Conservation (phyloP, 2,797 vertebrate genomes). For the Micrastur ruficollis region DNA sequence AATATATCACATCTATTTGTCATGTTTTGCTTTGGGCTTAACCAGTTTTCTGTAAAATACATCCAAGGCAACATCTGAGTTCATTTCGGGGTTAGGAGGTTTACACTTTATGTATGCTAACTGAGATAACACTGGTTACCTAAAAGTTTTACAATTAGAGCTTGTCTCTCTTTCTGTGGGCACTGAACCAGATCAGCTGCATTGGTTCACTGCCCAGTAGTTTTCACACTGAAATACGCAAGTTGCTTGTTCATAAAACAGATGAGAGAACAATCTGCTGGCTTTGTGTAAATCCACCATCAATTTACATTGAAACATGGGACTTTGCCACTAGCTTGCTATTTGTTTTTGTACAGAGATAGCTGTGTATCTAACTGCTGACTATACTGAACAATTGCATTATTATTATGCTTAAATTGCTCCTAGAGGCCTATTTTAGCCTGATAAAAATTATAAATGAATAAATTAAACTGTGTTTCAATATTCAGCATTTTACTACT, state of each 20-base stretch:
- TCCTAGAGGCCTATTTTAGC: slow-evolving; percentile 57
- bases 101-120: background rate
- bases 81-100: background rate
- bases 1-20: background rate
- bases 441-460: slow-evolving; percentile 37
- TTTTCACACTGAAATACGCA: background rate
- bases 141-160: background rate
- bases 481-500: slow-evolving; percentile 43
- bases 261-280: background rate
- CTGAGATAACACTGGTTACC: background rate
- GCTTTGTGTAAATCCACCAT: background rate
- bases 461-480: slow-evolving; percentile 36
- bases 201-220: background rate
- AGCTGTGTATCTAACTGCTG: background rate
- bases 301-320: background rate
- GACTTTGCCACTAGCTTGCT: background rate
- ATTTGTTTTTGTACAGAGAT: background rate
- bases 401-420: slow-evolving; percentile 29
- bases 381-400: background rate
- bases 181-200: background rate
- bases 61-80: background rate
- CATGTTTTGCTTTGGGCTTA: background rate
- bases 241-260: background rate
- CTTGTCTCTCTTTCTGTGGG: background rate
- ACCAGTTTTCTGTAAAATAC: slow-evolving; percentile 19